Evolutionary conservation across 2,888 invertebrate genomes (phyloP).

Genomic region (Neoascia interrupta): DNA sequence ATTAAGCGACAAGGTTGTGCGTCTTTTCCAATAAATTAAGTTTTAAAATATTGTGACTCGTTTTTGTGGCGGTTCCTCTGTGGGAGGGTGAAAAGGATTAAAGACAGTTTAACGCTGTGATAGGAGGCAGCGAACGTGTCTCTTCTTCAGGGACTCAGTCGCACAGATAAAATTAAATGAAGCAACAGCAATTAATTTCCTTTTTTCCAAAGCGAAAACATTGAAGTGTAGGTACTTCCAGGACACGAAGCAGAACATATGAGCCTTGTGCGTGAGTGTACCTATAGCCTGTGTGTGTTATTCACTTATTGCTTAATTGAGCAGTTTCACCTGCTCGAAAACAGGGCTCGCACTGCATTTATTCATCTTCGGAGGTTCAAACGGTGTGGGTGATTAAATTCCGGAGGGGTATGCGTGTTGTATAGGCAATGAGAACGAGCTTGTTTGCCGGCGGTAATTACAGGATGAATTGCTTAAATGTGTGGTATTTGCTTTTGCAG

Average conservation of each 20-base stretch:
- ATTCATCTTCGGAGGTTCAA: neutral
- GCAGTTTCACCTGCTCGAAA: constrained; percentile 11
- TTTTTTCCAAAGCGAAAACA: constrained; percentile 13
- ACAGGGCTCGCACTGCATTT: neutral
- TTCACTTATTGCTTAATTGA: constrained; percentile 18
- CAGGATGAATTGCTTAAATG: no score
- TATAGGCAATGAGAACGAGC: no score
- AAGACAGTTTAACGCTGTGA: neutral
- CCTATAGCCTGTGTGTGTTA: neutral
- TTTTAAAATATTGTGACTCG: no score
- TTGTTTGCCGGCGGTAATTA: no score
- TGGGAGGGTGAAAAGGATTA: neutral
- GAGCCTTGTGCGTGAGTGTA: neutral
- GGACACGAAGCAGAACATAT: constrained; percentile 2
- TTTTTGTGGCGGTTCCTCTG: no score
- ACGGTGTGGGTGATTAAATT: no score
- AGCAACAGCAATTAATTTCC: constrained; percentile 29
- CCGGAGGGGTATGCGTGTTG: no score
- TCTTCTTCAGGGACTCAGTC: neutral
- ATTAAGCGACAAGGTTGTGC: constrained; percentile 59
- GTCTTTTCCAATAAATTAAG: constrained; percentile 69
- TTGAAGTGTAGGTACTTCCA: constrained; percentile 26
- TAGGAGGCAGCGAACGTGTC: neutral
- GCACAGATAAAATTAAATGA: constrained; percentile 24
- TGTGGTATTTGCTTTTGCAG: no score